Base-by-base conservation (phyloP, 2,113 vertebrate species). In the Polypterus senegalus region DNA sequence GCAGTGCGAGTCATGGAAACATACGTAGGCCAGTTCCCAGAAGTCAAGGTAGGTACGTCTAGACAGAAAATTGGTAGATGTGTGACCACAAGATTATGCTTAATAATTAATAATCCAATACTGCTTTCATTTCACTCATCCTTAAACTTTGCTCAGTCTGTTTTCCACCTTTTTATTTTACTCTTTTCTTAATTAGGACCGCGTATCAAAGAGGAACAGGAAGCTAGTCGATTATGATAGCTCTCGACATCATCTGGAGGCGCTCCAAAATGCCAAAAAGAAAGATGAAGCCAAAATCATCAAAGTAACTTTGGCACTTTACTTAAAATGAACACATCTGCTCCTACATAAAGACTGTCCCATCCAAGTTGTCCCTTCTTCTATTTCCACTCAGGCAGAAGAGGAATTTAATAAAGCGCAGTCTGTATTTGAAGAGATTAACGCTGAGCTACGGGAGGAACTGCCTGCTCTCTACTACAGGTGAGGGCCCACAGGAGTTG, bases 171-270 rank as follows among this genome's bases (percentile, higher is more conserved):
- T 56, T 7, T 63, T 44, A 47, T 1, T 52, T 49, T 6, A 44
- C 71, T 68, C 65, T 59, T 46, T 9, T 49, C 62, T 54, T 63
- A 44, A 56, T 62, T 58, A 97, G 94, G 93, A 96, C 59, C 91
- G 86, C 73, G 81, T 97, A 5, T 81, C 86, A 66, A 98, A 98
- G 70, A 77, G 95, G 5, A 86, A 89, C 8, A 83, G 95, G 51
- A 98, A 97, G 63, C 81, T 95, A 27, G 90, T 97, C 9, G 94
- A 98, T 66, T 96, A 93, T 2, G 94, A 97, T 81, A 91, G 89
- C 1, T 79, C 85, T 59, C 87, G 87, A 53, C 94, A 92, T 63
- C 90, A 97, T 58, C 81, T 97, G 74, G 91, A 95, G 67, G 79
- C 87, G 0, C 76, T 94, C 63, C 86, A 94, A 70, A 83, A 73